Evolutionary conservation across 2,113 vertebrate genomes (phyloP).

Genomic region (Chionomys nivalis): DNA sequence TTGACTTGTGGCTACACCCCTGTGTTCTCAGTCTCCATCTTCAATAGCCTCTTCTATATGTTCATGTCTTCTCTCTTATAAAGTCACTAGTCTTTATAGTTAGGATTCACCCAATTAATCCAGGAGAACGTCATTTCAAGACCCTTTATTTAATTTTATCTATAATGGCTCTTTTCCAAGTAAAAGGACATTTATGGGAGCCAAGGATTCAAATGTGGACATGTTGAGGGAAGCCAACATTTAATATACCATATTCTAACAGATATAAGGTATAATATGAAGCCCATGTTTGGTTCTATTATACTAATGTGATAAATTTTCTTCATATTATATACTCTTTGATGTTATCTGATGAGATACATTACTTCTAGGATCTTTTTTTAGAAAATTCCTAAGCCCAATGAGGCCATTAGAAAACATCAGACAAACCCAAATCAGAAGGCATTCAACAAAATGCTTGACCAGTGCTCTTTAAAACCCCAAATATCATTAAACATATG

Average conservation of each 20-base stretch:
- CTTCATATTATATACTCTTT: neutral
- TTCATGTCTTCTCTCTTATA: neutral
- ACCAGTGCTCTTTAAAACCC: neutral
- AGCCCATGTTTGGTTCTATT: neutral
- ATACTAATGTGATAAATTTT: neutral
- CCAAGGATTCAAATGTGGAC: neutral
- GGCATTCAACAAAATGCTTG: constrained; percentile 10
- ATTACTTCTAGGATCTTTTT: neutral
- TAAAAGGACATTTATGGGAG: neutral
- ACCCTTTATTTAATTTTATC: neutral
- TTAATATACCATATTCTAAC: neutral
- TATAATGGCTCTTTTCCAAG: neutral
- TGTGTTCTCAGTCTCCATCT: neutral
- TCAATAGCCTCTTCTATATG: neutral
- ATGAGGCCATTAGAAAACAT: neutral
- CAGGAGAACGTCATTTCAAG: neutral
- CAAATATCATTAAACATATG: neutral
- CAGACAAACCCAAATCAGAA: constrained; percentile 6
- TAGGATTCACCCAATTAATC: neutral
- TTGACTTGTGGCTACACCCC: neutral
- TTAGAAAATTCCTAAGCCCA: neutral
- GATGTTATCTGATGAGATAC: neutral
- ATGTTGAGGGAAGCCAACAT: neutral
- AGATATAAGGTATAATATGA: neutral
- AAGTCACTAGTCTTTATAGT: neutral